These are phyloP conservation scores for Tipula confusa DNA, from an alignment of 2,888 invertebrate genomes.

Conservation along the genomic window DNA sequence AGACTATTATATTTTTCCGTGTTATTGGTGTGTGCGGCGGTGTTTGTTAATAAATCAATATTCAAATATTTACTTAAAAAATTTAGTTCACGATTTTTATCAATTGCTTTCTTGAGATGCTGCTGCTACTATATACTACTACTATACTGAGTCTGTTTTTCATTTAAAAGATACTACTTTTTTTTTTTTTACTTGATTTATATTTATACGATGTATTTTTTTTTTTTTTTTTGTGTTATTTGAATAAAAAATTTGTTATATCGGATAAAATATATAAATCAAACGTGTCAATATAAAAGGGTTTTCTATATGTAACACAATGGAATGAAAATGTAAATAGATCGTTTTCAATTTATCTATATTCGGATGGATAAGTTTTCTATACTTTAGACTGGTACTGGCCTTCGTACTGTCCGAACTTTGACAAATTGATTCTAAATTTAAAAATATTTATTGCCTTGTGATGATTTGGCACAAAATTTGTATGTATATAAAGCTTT, in stretches of 20 bases:
- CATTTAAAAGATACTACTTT: background rate
- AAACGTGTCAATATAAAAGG: slow-evolving; percentile 25
- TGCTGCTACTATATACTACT: background rate
- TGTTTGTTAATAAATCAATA: slow-evolving; percentile 25
- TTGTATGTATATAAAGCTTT: no score
- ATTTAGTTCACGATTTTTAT: slow-evolving; percentile 25
- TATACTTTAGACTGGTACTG: no score
- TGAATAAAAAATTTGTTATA: slow-evolving; percentile 15
- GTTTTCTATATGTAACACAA: background rate
- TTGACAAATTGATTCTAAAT: slow-evolving; percentile 12
- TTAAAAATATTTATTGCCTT: background rate
- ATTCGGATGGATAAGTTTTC: background rate
- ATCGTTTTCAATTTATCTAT: slow-evolving; percentile 25
- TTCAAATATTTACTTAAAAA: slow-evolving; percentile 16
- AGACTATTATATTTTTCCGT: background rate
- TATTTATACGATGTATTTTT: slow-evolving; percentile 25
- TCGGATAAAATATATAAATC: background rate
- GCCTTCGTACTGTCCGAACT: background rate
- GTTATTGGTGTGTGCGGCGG: background rate
- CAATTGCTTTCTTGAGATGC: slow-evolving; percentile 20
- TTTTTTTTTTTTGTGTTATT: slow-evolving; percentile 1
- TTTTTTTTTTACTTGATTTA: background rate
- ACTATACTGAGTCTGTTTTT: no score
- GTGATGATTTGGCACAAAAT: background rate
- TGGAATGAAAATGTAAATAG: background rate